These are phyloP conservation scores for Conus canariensis DNA, from an alignment of 2,888 invertebrate genomes.

Conservation along the genomic window DNA sequence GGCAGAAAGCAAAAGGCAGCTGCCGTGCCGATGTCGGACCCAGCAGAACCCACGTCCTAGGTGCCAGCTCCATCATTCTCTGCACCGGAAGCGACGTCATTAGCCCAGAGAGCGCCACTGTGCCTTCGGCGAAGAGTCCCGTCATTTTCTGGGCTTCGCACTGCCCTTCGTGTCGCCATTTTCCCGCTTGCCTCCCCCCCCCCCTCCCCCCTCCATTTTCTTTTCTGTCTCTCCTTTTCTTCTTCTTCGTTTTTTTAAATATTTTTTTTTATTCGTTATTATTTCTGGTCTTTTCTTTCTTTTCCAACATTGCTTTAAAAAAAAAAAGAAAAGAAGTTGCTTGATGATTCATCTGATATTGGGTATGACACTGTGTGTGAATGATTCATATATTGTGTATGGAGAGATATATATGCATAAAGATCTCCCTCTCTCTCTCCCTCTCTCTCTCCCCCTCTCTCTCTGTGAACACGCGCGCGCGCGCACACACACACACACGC, in stretches of 20 bases:
- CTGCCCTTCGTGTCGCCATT: background rate
- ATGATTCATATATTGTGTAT: too few species aligned
- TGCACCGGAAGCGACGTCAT: constrained; percentile 26
- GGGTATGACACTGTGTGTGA: too few species aligned
- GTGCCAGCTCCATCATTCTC: background rate
- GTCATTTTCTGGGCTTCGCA: constrained; percentile 1
- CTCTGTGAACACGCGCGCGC: background rate
- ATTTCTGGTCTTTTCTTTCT: background rate
- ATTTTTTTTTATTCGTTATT: background rate
- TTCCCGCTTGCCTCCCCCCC: background rate
- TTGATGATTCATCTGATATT: too few species aligned
- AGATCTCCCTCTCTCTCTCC: background rate
- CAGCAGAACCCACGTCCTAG: background rate
- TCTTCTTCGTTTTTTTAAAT: background rate
- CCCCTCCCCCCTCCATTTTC: background rate
- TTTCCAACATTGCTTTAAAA: background rate
- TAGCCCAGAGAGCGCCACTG: constrained; percentile 24
- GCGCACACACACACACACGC: too few species aligned
- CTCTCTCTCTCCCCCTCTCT: background rate
- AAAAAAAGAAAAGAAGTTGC: too few species aligned
- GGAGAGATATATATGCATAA: background rate
- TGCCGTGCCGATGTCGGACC: background rate
- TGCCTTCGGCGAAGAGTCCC: background rate
- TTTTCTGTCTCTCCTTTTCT: background rate
- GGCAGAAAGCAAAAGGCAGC: background rate